Evolutionary conservation across 1,140 invertebrate genomes (phyloP), one percentile per base, ranked within the genome.

Genomic region (Drosophila eugracilis): DNA sequence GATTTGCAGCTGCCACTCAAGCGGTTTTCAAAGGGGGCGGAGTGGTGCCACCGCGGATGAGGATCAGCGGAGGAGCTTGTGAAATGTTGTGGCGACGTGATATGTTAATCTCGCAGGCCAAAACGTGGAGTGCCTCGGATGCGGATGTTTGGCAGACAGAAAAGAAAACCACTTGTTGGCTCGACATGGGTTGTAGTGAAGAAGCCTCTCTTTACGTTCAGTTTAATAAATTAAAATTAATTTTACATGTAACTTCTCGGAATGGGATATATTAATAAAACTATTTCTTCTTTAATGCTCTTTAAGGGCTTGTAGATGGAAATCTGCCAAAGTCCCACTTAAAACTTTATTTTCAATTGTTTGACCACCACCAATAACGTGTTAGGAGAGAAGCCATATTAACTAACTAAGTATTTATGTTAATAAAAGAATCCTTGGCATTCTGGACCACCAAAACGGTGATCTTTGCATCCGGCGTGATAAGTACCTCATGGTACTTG

Each of bases 41-140:
- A 12, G 34, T 14, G 30, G 5, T 10, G 21, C 9, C 1, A 22
- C 12, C 10, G 9, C 7, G 1, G 36, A 3, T 4, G 22, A 19
- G 6, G 21, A 26, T 60, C 50, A 10, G 19, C 2, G 45, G 30
- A 52, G 79, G 21, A 62, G 73, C 73, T 80, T 88, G 74, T 75
- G 83, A 78, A 88, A 86, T 75, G 74, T 78, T 81, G 62, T 81
- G 73, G 77, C 74, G 77, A 86, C 83, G 83, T 81, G 83, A 88
- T 88, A 88, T 88, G 83, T 88, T 88, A 88, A 88, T 88, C 83
- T 74, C 57, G 30, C 50, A 58, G 49, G 22, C 58, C 57, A 60
- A 73, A 60, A 65, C 72, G 72, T 79, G 66, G 57, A 37, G 21
- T 36, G 55, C 52, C 47, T 53, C 50, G 80, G 59, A 73, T 84